These are phyloP conservation scores for Corythornis cristatus DNA, from an alignment of 2,113 vertebrate species.

Conservation along the genomic window DNA sequence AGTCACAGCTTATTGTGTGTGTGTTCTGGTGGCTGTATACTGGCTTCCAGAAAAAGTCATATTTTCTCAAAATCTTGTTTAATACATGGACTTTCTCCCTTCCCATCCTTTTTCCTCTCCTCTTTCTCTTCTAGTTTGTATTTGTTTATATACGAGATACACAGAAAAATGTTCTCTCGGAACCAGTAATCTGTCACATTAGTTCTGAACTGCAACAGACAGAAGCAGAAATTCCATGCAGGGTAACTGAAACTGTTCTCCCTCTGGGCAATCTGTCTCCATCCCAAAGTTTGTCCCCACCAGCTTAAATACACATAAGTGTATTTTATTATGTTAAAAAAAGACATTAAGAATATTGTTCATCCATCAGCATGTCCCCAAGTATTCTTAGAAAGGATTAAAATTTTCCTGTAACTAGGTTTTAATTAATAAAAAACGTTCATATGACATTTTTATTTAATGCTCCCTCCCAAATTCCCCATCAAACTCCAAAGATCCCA, in stretches of 20 bases:
- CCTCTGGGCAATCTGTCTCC: neutral
- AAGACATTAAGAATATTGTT: neutral
- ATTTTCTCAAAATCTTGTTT: neutral
- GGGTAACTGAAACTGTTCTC: neutral
- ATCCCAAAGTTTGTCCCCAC: neutral
- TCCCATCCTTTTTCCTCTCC: neutral
- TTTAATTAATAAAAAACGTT: neutral
- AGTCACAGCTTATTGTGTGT: neutral
- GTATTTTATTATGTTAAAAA: neutral
- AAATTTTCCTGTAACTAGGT: neutral
- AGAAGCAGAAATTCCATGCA: neutral
- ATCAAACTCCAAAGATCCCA: neutral
- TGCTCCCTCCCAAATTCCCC: neutral
- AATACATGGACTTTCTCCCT: neutral
- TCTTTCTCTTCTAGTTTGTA: neutral
- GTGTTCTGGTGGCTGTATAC: neutral
- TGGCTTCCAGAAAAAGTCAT: neutral
- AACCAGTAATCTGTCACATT: neutral
- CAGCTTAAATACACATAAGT: neutral
- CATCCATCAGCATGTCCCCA: neutral
- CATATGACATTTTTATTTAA: neutral
- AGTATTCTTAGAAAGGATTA: neutral
- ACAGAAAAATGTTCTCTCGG: neutral
- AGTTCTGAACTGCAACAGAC: neutral
- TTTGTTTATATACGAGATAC: neutral